Conservation (phyloP, 2,113 vertebrate species). For the Microtus richardsoni region DNA sequence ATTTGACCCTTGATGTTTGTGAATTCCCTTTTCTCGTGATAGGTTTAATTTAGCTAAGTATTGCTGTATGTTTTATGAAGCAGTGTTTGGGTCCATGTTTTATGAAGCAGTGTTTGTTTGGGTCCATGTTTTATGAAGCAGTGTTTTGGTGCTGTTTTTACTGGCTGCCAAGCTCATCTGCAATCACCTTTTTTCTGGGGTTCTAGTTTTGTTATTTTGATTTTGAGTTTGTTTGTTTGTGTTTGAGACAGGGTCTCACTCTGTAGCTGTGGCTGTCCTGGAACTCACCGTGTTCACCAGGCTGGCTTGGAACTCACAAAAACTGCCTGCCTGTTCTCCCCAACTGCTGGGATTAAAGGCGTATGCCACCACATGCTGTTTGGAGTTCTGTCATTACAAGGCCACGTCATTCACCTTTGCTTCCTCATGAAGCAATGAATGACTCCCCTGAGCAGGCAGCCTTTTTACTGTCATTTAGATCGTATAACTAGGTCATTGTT, state of each 20-base stretch:
- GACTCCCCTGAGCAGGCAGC: background rate
- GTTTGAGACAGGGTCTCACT: background rate
- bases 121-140: too few relatives aligned
- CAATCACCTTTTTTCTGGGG: background rate
- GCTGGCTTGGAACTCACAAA: background rate
- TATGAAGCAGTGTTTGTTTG: background rate
- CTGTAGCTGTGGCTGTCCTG: background rate
- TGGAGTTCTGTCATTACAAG: background rate
- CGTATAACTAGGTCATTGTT: background rate
- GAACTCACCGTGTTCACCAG: background rate
- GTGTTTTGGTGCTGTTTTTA: background rate
- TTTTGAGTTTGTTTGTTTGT: too few relatives aligned
- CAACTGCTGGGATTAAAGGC: background rate
- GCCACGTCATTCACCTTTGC: background rate
- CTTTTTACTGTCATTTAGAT: background rate
- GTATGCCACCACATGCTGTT: background rate
- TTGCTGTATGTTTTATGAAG: background rate
- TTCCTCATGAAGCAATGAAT: background rate
- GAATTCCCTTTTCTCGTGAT: background rate
- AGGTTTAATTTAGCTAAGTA: slow-evolving; percentile 31
- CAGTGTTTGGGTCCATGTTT: background rate
- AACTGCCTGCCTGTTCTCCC: background rate
- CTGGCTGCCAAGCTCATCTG: background rate
- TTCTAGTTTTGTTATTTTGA: background rate
- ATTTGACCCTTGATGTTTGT: background rate